phyloP scores from a whole-genome alignment of 2,888 invertebrate genomes.

The Euzetes globulus region DNA sequence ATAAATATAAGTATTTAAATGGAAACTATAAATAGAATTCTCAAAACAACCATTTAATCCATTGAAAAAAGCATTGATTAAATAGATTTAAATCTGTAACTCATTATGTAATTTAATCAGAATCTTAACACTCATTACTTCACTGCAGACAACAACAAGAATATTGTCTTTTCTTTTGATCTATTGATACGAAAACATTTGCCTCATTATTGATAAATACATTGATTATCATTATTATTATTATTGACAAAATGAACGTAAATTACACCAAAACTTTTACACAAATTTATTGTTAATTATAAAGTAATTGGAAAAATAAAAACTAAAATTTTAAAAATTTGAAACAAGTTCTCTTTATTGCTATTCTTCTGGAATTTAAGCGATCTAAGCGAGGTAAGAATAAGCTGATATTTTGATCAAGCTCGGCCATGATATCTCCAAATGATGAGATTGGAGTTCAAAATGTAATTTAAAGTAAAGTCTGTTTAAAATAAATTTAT shows the following conservation, averaged over 20 bases:
- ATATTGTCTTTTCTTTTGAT: not conserved
- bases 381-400: too few relatives aligned
- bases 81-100: not conserved
- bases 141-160: not conserved
- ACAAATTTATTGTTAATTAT: conserved; percentile 9
- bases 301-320: not conserved
- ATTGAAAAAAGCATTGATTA: not conserved
- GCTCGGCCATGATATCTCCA: too few relatives aligned
- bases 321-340: not conserved
- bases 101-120: not conserved
- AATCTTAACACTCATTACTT: not conserved
- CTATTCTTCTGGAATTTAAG: too few relatives aligned
- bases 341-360: not conserved
- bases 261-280: conserved; percentile 1
- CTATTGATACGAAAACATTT: conserved; percentile 3
- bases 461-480: too few relatives aligned
- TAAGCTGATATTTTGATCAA: too few relatives aligned
- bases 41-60: not conserved
- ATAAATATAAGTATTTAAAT: not conserved
- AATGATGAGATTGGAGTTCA: too few relatives aligned
- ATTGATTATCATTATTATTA: not conserved
- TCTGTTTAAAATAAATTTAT: too few relatives aligned
- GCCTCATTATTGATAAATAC: not conserved
- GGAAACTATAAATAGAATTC: not conserved
- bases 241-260: not conserved